These are phyloP conservation scores for Melanotaenia nigrans DNA, from an alignment of 2,797 vertebrate genomes.

Conservation along the genomic window DNA sequence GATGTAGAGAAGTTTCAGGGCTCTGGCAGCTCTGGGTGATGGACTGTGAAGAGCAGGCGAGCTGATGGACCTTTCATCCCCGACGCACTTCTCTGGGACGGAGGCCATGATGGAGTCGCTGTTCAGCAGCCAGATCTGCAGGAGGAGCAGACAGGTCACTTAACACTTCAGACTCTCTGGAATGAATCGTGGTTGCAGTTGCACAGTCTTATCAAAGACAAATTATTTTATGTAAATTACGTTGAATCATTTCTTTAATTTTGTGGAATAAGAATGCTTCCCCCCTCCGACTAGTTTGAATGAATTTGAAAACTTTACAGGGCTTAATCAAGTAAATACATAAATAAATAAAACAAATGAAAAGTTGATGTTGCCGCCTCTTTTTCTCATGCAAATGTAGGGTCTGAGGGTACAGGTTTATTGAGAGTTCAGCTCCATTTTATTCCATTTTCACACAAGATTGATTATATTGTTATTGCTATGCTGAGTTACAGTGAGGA, in stretches of 20 bases:
- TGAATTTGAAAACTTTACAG: not conserved
- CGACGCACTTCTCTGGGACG: conserved; percentile 68
- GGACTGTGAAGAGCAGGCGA: conserved; percentile 63
- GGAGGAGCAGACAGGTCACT: conserved; percentile 52
- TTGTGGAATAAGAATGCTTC: not conserved
- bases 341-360: not conserved
- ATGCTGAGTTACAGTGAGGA: not conserved
- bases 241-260: not conserved
- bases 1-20: conserved; percentile 91
- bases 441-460: conserved; percentile 36
- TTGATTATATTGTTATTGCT: conserved; percentile 27
- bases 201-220: not conserved
- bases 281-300: too few species aligned
- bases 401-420: not conserved
- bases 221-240: too few species aligned
- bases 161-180: conserved; percentile 26
- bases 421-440: conserved; percentile 11
- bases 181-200: not conserved
- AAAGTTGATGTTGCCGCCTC: not conserved
- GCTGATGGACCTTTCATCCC: conserved; percentile 58
- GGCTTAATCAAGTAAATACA: not conserved
- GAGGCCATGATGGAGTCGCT: conserved; percentile 89
- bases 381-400: not conserved
- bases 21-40: conserved; percentile 74
- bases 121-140: conserved; percentile 96